A percentile compares a stretch with the other conserved stretches of the same genome.
Evolutionary conservation across 2,888 invertebrate species (phyloP).

Genomic region (Mellilla xanthometata): DNA sequence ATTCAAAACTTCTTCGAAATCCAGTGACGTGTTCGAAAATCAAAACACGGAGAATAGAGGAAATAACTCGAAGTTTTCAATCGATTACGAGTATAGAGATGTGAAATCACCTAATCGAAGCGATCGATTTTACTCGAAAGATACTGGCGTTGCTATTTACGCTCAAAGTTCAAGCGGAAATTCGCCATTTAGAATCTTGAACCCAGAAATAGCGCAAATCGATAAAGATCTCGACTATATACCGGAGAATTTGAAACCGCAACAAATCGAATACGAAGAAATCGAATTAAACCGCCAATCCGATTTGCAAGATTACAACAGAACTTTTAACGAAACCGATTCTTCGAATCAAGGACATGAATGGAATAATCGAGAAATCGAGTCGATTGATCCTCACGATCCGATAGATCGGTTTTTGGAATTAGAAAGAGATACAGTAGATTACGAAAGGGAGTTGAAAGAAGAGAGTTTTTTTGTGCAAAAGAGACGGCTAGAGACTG

Average conservation of each 20-base stretch:
- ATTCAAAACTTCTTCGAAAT: too few species aligned
- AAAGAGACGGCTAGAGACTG: constrained; percentile 40
- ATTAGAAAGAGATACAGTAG: constrained; percentile 32
- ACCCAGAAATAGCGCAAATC: neutral
- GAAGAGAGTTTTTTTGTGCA: constrained; percentile 36
- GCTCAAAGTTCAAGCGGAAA: neutral
- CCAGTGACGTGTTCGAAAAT: constrained; percentile 1
- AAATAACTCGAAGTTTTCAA: constrained; percentile 13
- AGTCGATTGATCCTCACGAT: constrained; percentile 16
- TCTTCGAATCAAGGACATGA: constrained; percentile 16
- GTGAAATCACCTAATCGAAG: neutral
- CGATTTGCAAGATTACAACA: constrained; percentile 17
- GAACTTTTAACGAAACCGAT: constrained; percentile 7
- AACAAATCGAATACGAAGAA: constrained; percentile 9
- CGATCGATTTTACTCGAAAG: constrained; percentile 2
- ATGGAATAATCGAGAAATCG: constrained; percentile 18
- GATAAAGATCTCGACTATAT: constrained; percentile 9
- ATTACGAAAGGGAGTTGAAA: constrained; percentile 32
- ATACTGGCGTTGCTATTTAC: neutral
- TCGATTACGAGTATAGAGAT: constrained; percentile 18
- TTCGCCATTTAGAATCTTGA: neutral
- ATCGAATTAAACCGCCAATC: constrained; percentile 7
- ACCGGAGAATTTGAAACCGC: constrained; percentile 1
- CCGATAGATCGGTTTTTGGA: constrained; percentile 32
- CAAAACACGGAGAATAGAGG: neutral